These are phyloP conservation scores for Hyposoter dolosus DNA, from an alignment of 2,888 invertebrate genomes.

Conservation along the genomic window DNA sequence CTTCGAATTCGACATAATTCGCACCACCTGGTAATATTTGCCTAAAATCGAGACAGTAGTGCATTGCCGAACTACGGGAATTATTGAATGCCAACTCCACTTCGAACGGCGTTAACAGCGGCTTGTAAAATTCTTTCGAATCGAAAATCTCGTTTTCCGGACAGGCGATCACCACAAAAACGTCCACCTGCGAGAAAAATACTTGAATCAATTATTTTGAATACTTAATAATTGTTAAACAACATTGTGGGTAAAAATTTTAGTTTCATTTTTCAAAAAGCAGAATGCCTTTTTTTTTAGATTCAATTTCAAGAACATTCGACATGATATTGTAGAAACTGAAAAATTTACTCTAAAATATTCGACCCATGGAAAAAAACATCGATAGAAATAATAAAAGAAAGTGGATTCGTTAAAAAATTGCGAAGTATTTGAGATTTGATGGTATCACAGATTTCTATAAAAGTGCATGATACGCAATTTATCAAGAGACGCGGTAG, in stretches of 20 bases:
- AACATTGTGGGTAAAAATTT: neutral
- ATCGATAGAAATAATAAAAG: neutral
- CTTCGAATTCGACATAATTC: slow-evolving; percentile 85
- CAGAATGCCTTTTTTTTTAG: too few species aligned
- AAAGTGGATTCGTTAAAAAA: neutral
- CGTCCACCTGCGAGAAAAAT: slow-evolving; percentile 90
- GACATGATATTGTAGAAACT: too few species aligned
- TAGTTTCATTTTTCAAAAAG: too few species aligned
- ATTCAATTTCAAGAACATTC: too few species aligned
- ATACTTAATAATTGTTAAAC: neutral
- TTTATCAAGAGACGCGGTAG: too few species aligned
- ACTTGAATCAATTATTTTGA: neutral
- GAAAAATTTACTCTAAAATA: too few species aligned
- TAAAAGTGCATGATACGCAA: too few species aligned
- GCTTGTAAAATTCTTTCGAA: slow-evolving; percentile 94
- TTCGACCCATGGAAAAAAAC: too few species aligned
- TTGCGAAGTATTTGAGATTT: too few species aligned
- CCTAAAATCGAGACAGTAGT: slow-evolving; percentile 91
- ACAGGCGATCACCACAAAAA: slow-evolving; percentile 96
- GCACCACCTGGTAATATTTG: slow-evolving; percentile 89
- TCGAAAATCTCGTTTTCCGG: slow-evolving; percentile 95
- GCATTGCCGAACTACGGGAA: slow-evolving; percentile 85
- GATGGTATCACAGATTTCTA: neutral
- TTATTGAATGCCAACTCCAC: slow-evolving; percentile 93
- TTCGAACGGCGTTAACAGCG: slow-evolving; percentile 96